Percentiles rank a stretch among this genome's conserved stretches.
Conservation (phyloP, 2,113 vertebrate genomes). For the Paralichthys olivaceus region DNA sequence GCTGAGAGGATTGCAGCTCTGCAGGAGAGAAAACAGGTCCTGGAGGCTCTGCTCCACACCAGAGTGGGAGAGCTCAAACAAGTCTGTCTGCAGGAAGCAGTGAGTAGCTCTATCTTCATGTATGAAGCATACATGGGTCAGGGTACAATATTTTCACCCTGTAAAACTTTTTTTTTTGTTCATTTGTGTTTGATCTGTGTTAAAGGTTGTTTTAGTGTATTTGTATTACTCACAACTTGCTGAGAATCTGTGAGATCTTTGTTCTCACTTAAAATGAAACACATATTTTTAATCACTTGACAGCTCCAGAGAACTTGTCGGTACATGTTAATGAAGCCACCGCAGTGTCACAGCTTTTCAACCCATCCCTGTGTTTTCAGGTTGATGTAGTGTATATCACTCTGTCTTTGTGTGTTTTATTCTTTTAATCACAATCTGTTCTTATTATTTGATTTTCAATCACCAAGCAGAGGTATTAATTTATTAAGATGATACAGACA, state of each 20-base stretch:
- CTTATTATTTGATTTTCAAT: background rate
- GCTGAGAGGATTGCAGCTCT: slow-evolving; percentile 85
- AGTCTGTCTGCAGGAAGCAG: slow-evolving; percentile 90
- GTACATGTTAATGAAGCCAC: slow-evolving; percentile 36
- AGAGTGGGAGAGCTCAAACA: slow-evolving; percentile 88
- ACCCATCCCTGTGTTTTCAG: slow-evolving; percentile 35
- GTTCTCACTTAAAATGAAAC: background rate
- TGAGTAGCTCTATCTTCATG: slow-evolving; percentile 67
- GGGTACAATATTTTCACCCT: background rate
- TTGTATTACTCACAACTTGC: background rate
- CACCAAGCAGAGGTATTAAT: background rate
- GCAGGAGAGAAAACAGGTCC: slow-evolving; percentile 84
- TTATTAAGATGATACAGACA: background rate
- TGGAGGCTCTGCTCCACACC: slow-evolving; percentile 86
- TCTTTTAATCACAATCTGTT: slow-evolving; percentile 26
- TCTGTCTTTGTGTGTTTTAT: background rate
- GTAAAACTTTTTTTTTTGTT: background rate
- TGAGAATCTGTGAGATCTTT: background rate
- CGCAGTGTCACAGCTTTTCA: slow-evolving; percentile 50
- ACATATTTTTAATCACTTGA: slow-evolving; percentile 16
- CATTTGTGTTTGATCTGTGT: background rate
- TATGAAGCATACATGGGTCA: background rate
- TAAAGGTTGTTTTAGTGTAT: background rate
- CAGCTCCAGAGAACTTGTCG: slow-evolving; percentile 37
- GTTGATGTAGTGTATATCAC: slow-evolving; percentile 26